Conservation (phyloP, 2,797 vertebrate genomes). For the Paramormyrops hopkinsi region DNA sequence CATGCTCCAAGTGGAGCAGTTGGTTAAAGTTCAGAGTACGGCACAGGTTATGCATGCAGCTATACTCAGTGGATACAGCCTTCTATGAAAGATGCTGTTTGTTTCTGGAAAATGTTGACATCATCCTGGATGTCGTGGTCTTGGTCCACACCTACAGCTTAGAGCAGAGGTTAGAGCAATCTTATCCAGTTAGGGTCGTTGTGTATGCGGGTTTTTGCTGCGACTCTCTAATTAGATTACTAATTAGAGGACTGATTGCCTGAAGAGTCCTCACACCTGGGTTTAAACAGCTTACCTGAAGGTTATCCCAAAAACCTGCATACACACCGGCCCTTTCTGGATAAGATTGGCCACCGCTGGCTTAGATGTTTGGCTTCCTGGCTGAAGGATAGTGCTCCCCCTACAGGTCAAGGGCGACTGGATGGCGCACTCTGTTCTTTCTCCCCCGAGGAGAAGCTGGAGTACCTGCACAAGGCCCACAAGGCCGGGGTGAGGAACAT, state of each 20-base stretch:
- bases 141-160: background rate
- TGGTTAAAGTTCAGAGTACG: background rate
- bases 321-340: background rate
- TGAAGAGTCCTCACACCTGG: background rate
- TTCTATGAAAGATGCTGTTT: background rate
- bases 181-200: background rate
- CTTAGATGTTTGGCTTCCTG: background rate
- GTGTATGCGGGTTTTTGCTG: background rate
- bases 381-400: conserved; percentile 10
- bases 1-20: background rate
- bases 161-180: background rate
- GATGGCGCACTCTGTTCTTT: conserved; percentile 81
- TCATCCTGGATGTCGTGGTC: background rate
- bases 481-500: conserved; percentile 72
- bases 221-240: background rate
- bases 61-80: background rate
- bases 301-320: background rate
- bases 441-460: conserved; percentile 74
- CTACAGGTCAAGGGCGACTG: conserved; percentile 72
- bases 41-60: background rate
- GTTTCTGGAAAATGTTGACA: background rate
- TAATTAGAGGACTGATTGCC: background rate
- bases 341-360: background rate
- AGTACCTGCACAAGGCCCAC: conserved; percentile 74
- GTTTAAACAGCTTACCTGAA: background rate